These are phyloP conservation scores for Chaetura pelagica DNA, from an alignment of 2,113 vertebrate species.

Conservation along the genomic window DNA sequence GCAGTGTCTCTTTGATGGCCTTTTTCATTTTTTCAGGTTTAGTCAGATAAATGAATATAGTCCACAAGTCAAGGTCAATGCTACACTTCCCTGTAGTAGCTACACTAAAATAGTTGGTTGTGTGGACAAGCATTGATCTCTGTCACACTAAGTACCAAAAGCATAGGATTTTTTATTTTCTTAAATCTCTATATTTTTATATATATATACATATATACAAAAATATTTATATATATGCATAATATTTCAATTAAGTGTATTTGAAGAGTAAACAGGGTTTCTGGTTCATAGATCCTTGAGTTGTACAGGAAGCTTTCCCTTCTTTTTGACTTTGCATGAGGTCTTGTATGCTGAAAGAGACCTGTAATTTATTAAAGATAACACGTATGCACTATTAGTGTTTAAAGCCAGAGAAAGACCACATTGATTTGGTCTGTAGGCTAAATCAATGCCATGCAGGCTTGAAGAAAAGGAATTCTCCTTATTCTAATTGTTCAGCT, in stretches of 20 bases:
- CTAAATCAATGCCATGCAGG: background rate
- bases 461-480: background rate
- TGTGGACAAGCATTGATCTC: background rate
- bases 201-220: too few species aligned
- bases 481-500: background rate
- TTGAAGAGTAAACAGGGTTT: background rate
- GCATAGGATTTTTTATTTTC: background rate
- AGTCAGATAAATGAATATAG: background rate
- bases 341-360: background rate
- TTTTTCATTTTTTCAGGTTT: background rate
- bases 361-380: background rate
- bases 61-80: background rate
- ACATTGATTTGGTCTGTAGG: background rate
- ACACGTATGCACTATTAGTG: background rate
- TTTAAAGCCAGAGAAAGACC: background rate
- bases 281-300: background rate
- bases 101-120: background rate
- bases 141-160: background rate
- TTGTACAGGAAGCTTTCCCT: background rate
- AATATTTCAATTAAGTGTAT: background rate
- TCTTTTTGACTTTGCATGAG: background rate
- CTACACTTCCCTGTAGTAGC: background rate
- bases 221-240: too few species aligned
- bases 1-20: conserved; percentile 7
- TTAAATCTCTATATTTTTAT: background rate